These are phyloP conservation scores for Lemur catta DNA, from an alignment of 2,797 vertebrate genomes.

Conservation along the genomic window DNA sequence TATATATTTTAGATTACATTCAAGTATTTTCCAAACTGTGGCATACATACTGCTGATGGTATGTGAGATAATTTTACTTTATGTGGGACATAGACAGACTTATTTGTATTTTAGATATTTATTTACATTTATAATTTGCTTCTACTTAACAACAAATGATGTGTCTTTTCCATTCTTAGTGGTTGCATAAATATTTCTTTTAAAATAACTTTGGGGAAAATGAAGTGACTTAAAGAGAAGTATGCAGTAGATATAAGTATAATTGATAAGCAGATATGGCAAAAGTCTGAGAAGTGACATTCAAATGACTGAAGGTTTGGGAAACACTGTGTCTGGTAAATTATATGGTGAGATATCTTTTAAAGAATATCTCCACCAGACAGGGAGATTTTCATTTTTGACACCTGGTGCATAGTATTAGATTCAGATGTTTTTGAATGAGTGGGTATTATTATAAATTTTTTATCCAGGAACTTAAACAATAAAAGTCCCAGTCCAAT, in stretches of 20 bases:
- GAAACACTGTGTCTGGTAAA: background rate
- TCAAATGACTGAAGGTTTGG: background rate
- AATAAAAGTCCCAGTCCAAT: background rate
- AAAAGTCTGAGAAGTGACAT: background rate
- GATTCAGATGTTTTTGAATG: background rate
- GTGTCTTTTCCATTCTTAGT: background rate
- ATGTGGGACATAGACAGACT: background rate
- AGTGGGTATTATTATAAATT: background rate
- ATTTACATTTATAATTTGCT: constrained; percentile 17
- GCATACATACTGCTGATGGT: background rate
- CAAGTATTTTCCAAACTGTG: background rate
- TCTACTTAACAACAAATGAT: background rate
- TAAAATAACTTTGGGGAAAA: background rate
- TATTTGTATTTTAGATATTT: constrained; percentile 30
- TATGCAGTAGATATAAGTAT: background rate
- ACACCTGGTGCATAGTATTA: background rate
- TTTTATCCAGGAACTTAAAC: background rate
- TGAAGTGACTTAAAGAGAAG: constrained; percentile 1
- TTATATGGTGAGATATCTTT: background rate
- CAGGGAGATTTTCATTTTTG: background rate
- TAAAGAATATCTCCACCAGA: background rate
- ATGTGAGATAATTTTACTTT: constrained; percentile 11
- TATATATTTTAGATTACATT: background rate
- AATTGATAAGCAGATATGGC: background rate
- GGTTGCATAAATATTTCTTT: background rate